Percentiles rank a stretch among this genome's conserved stretches.
Evolutionary conservation across 1,140 invertebrate genomes (phyloP).

Genomic region (Magallana angulata): DNA sequence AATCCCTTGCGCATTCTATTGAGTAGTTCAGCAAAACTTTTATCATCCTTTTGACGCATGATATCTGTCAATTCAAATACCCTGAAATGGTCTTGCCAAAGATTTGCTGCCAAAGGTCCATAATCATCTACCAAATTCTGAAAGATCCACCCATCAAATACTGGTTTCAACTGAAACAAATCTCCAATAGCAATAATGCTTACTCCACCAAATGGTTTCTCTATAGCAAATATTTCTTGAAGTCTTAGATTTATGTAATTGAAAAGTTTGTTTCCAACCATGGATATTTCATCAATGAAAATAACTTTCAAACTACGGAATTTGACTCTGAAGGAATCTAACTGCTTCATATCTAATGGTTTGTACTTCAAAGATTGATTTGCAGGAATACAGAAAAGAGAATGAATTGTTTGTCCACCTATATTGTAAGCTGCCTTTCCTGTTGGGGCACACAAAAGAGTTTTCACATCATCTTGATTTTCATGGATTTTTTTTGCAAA

Average conservation of each 20-base stretch:
- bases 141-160: constrained; percentile 57
- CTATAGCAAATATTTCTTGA: constrained; percentile 47
- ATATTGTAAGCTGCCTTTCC: constrained; percentile 57
- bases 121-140: constrained; percentile 48
- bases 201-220: constrained; percentile 56
- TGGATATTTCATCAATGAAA: constrained; percentile 61
- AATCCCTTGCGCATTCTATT: constrained; percentile 56
- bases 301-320: constrained; percentile 43
- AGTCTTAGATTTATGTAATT: constrained; percentile 50
- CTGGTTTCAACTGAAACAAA: constrained; percentile 55
- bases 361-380: constrained; percentile 10
- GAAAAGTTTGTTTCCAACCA: constrained; percentile 60
- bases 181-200: constrained; percentile 59
- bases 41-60: constrained; percentile 59
- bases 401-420: constrained; percentile 37
- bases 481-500: constrained; percentile 33
- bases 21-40: constrained; percentile 54
- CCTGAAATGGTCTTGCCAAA: constrained; percentile 56
- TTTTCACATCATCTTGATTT: constrained; percentile 46
- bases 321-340: constrained; percentile 49
- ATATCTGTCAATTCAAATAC: constrained; percentile 58
- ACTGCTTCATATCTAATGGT: constrained; percentile 31
- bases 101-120: constrained; percentile 50
- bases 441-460: constrained; percentile 46
- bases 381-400: constrained; percentile 48